A percentile compares a stretch with the other conserved stretches of the same genome.
phyloP scores from a whole-genome alignment of 2,888 invertebrate species.

The Dicycla oo region DNA sequence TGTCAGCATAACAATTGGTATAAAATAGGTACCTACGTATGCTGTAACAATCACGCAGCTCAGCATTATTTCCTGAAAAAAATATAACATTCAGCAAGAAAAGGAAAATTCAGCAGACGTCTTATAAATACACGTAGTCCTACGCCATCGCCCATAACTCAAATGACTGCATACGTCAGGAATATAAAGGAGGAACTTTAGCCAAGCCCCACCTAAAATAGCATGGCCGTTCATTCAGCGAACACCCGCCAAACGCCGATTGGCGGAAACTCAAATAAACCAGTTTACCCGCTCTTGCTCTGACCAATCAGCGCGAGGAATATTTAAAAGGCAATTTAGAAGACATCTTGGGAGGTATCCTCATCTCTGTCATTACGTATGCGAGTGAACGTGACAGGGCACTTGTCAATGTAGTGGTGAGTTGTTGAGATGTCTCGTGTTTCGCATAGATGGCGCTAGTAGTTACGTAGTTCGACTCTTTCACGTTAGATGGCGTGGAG shows the following conservation, averaged over 20 bases:
- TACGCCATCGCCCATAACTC: conserved; percentile 87
- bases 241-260: conserved; percentile 77
- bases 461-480: conserved; percentile 73
- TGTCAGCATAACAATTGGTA: conserved; percentile 42
- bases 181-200: conserved; percentile 89
- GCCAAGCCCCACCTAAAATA: conserved; percentile 85
- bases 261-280: conserved; percentile 81
- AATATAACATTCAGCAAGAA: conserved; percentile 69
- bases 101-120: conserved; percentile 81
- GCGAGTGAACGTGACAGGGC: conserved; percentile 77
- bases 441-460: conserved; percentile 81
- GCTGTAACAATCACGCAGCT: conserved; percentile 67
- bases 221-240: conserved; percentile 84
- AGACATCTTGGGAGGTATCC: conserved; percentile 78
- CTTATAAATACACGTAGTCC: conserved; percentile 84
- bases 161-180: conserved; percentile 89
- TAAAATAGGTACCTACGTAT: conserved; percentile 39
- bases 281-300: conserved; percentile 76
- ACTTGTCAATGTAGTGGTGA: conserved; percentile 75
- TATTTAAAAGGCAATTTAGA: conserved; percentile 82
- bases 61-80: conserved; percentile 74
- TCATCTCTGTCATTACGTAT: conserved; percentile 80
- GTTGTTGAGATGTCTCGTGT: conserved; percentile 54
- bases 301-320: conserved; percentile 84
- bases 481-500: conserved; percentile 76